Evolutionary conservation across 2,888 invertebrate species (phyloP).

Genomic region (Caenorhabditis virilis): DNA sequence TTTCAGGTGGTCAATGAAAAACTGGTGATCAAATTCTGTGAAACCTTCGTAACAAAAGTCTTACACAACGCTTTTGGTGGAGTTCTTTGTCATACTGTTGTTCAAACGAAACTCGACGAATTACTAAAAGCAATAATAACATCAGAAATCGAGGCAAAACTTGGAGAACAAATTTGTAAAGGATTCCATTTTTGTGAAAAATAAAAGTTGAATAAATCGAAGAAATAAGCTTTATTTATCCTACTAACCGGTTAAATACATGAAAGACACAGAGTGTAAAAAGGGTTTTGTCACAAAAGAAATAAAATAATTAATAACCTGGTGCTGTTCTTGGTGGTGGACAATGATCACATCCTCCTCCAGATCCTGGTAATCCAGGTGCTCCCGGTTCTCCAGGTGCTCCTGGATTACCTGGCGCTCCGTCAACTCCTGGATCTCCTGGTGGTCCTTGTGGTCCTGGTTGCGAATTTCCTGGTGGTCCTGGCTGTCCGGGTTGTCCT

Average conservation of each 20-base stretch:
- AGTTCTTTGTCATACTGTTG: slow-evolving; percentile 18
- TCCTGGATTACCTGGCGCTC: slow-evolving; percentile 44
- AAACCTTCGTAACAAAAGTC: slow-evolving; percentile 14
- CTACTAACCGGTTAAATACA: slow-evolving; percentile 7
- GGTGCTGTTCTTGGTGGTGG: slow-evolving; percentile 40
- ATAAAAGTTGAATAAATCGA: neutral
- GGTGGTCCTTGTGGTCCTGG: slow-evolving; percentile 51
- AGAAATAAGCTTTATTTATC: neutral
- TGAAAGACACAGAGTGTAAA: slow-evolving; percentile 7
- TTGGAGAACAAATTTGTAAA: slow-evolving; percentile 12
- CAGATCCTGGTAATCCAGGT: slow-evolving; percentile 39
- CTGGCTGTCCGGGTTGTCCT: slow-evolving; percentile 42
- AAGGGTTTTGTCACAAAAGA: too few relatives aligned
- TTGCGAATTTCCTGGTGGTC: slow-evolving; percentile 35
- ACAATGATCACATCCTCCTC: slow-evolving; percentile 44
- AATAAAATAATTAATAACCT: slow-evolving; percentile 22
- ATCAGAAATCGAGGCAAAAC: slow-evolving; percentile 2
- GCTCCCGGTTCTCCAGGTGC: slow-evolving; percentile 41
- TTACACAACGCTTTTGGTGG: slow-evolving; percentile 22
- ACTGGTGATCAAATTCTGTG: slow-evolving; percentile 17
- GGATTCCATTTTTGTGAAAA: slow-evolving; percentile 13
- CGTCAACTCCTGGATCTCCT: slow-evolving; percentile 40
- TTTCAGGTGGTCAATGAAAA: slow-evolving; percentile 27
- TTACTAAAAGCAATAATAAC: slow-evolving; percentile 7
- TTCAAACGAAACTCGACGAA: slow-evolving; percentile 15